phyloP scores from a whole-genome alignment of 53 echinoderm and acorn worm species.

The Luidia sarsii region DNA sequence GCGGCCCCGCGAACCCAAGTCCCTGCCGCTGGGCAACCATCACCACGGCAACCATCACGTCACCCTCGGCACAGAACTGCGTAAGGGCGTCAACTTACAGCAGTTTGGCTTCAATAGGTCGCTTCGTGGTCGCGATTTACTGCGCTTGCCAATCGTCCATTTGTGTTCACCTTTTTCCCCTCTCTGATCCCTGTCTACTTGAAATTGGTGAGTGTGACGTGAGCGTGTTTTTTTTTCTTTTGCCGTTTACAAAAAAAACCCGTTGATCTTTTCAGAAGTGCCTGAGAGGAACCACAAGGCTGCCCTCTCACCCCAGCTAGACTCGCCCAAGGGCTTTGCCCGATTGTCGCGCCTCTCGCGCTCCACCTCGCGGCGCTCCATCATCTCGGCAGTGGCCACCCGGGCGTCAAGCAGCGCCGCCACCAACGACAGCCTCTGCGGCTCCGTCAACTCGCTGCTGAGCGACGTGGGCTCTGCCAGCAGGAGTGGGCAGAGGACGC shows the following conservation, averaged over 20 bases:
- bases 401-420: conserved; percentile 10
- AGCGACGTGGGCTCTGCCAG: conserved; percentile 26
- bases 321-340: conserved; percentile 60
- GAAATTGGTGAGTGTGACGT: too few species aligned
- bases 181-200: too few species aligned
- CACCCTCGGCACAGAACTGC: conserved; percentile 51
- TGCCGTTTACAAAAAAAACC: too few species aligned
- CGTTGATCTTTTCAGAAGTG: conserved; percentile 41
- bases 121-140: too few species aligned
- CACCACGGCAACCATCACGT: conserved; percentile 35
- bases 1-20: conserved; percentile 14
- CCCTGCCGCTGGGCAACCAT: conserved; percentile 25
- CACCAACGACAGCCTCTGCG: conserved; percentile 37
- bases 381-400: conserved; percentile 43
- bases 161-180: too few species aligned
- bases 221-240: too few species aligned
- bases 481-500: conserved; percentile 58
- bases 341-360: conserved; percentile 53
- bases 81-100: too few species aligned
- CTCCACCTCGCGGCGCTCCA: conserved; percentile 27
- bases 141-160: too few species aligned
- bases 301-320: conserved; percentile 34
- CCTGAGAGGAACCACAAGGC: conserved; percentile 11
- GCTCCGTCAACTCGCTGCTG: conserved; percentile 40
- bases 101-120: too few species aligned